These are phyloP conservation scores for Neomonachus schauinslandi DNA, from an alignment of 2,113 vertebrate species.

Conservation along the genomic window DNA sequence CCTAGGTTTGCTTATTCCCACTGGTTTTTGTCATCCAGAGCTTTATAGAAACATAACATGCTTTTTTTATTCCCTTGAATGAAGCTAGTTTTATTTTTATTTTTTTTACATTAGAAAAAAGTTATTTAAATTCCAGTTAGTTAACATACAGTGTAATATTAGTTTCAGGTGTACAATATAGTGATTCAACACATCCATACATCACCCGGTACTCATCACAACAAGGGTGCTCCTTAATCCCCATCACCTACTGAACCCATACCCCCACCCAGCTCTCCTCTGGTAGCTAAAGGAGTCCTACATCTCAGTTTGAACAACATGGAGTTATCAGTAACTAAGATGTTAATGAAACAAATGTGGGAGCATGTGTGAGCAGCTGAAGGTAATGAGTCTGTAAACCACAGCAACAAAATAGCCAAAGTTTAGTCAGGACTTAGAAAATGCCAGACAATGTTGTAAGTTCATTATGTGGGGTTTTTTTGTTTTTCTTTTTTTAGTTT, in stretches of 20 bases:
- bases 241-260: too few relatives aligned
- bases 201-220: too few relatives aligned
- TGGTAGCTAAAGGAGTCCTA: too few relatives aligned
- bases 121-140: too few relatives aligned
- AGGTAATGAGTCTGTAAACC: not conserved
- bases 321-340: not conserved
- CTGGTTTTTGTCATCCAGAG: not conserved
- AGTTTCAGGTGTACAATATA: too few relatives aligned
- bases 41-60: slow-evolving; percentile 14
- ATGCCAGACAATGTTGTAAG: not conserved
- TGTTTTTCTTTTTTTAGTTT: too few relatives aligned
- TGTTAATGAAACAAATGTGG: not conserved
- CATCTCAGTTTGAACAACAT: not conserved
- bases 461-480: not conserved
- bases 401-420: not conserved
- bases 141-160: too few relatives aligned
- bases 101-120: too few relatives aligned
- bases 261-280: too few relatives aligned
- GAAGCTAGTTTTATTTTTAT: not conserved
- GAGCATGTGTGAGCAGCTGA: not conserved
- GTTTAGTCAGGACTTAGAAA: not conserved
- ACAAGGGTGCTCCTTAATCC: too few relatives aligned
- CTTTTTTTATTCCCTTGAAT: not conserved
- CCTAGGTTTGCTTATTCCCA: slow-evolving; percentile 3
- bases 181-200: too few relatives aligned